Evolutionary conservation across 2,113 vertebrate species (phyloP).

Genomic region (Indicator indicator): DNA sequence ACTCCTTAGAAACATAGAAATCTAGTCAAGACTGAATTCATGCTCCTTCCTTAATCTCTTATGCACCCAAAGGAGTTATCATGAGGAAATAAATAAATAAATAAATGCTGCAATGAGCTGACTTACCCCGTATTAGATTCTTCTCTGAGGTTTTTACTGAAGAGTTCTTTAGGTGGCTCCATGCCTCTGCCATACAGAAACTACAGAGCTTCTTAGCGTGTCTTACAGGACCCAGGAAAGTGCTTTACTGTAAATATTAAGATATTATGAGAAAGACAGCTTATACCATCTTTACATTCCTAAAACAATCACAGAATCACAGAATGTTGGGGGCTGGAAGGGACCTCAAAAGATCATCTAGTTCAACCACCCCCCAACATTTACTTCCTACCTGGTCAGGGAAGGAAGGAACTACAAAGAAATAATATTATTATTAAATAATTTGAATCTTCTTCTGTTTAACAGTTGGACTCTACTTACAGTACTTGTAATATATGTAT

Average conservation of each 20-base stretch:
- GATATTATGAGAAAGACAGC: neutral
- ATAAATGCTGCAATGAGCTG: fast-evolving
- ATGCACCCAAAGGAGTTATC: neutral
- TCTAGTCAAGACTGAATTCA: neutral
- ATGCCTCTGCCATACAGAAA: neutral
- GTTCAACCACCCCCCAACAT: too few species aligned
- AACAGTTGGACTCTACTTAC: neutral
- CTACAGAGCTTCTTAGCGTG: neutral
- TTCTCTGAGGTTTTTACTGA: neutral
- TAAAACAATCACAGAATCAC: neutral
- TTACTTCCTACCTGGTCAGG: neutral
- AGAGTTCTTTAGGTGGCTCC: neutral
- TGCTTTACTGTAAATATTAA: neutral
- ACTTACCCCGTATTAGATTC: neutral
- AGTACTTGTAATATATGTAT: neutral
- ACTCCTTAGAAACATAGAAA: neutral
- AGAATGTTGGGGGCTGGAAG: too few species aligned
- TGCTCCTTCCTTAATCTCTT: neutral
- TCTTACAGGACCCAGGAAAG: neutral
- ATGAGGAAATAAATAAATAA: neutral
- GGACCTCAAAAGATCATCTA: too few species aligned
- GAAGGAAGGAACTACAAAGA: neutral
- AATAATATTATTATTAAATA: neutral
- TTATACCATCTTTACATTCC: neutral
- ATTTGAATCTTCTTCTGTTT: neutral